These are phyloP conservation scores for Doryteuthis pealeii DNA, from an alignment of 1,140 invertebrate genomes.

Conservation along the genomic window DNA sequence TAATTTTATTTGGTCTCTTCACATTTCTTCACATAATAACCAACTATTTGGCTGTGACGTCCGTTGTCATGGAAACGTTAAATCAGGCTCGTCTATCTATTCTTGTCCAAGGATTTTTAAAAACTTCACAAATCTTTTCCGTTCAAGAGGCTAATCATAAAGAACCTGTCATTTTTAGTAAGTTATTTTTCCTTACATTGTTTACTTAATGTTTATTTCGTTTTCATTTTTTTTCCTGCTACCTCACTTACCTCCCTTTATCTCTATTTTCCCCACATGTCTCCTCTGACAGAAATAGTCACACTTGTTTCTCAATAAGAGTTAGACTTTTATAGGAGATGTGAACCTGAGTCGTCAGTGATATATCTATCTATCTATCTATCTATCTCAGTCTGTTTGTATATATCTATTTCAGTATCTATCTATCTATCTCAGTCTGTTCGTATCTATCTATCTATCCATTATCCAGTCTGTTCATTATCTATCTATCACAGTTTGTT, in stretches of 20 bases:
- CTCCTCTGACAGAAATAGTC: too few relatives aligned
- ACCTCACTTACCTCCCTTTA: not conserved
- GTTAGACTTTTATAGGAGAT: too few relatives aligned
- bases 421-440: too few relatives aligned
- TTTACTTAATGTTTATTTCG: not conserved
- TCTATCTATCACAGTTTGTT: too few relatives aligned
- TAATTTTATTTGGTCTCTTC: conserved; percentile 72
- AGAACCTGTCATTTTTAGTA: conserved; percentile 56
- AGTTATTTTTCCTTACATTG: conserved; percentile 21
- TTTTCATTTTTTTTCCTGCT: not conserved
- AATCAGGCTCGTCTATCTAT: conserved; percentile 77
- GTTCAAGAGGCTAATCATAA: conserved; percentile 38
- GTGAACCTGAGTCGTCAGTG: too few relatives aligned
- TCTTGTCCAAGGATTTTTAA: conserved; percentile 68
- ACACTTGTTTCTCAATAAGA: too few relatives aligned
- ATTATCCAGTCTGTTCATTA: too few relatives aligned
- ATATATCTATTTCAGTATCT: too few relatives aligned
- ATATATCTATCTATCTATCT: too few relatives aligned
- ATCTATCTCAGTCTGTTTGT: too few relatives aligned
- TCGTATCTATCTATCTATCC: too few relatives aligned
- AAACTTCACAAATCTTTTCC: conserved; percentile 31
- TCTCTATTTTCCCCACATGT: too few relatives aligned
- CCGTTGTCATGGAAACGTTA: conserved; percentile 74
- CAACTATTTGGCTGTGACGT: conserved; percentile 82
- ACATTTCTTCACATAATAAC: conserved; percentile 80